Conservation (phyloP, 2,888 invertebrate species). For the Drosophila paucipuncta region DNA sequence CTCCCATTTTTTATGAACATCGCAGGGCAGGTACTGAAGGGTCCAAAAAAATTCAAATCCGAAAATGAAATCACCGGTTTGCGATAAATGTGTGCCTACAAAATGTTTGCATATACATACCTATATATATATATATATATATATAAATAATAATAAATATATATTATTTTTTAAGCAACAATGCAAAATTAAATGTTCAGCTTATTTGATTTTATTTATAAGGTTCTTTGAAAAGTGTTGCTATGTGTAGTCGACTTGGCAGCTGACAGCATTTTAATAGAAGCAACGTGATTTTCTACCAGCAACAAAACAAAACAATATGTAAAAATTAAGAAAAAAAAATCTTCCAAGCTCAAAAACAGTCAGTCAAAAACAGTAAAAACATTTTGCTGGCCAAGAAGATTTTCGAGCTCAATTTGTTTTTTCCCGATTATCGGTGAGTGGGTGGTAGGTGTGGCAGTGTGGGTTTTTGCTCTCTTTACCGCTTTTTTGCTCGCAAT, state of each 20-base stretch:
- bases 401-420: conserved; percentile 51
- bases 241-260: conserved; percentile 32
- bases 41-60: background rate
- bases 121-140: background rate
- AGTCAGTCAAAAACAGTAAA: conserved; percentile 55
- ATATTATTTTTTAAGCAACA: background rate
- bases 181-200: background rate
- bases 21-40: background rate
- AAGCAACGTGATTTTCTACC: conserved; percentile 40
- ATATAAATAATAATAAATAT: background rate
- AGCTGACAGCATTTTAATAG: conserved; percentile 65
- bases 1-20: background rate
- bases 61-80: background rate
- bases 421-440: conserved; percentile 49
- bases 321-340: conserved; percentile 12
- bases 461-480: conserved; percentile 7
- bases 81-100: background rate
- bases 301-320: conserved; percentile 18
- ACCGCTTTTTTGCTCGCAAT: conserved; percentile 28
- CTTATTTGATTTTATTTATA: background rate
- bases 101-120: background rate
- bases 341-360: conserved; percentile 15
- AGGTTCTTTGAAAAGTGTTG: conserved; percentile 18
- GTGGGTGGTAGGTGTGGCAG: background rate
- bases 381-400: conserved; percentile 56